A percentile compares a stretch with the other conserved stretches of the same genome.
These are phyloP conservation scores for Chrysaora quinquecirrha DNA, from an alignment of 30 jellyfish, hydroid and myxozoan genomes.

Conservation along the genomic window DNA sequence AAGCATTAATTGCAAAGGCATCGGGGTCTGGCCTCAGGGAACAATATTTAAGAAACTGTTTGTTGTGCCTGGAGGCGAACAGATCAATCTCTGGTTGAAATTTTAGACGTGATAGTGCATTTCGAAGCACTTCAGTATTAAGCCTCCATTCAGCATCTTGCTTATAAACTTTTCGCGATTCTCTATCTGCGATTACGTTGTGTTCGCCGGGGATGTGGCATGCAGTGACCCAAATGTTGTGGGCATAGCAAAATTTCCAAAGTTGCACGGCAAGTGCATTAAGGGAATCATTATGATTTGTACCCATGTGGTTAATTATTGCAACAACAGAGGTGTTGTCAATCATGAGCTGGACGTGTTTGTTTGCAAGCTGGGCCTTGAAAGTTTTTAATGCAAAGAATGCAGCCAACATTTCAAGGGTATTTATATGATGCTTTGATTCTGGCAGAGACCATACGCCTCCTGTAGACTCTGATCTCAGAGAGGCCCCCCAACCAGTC, in stretches of 20 bases:
- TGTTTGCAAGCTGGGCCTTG: neutral
- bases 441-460: slow-evolving; percentile 40
- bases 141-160: slow-evolving; percentile 58
- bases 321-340: slow-evolving; percentile 59
- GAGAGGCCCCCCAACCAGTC: slow-evolving; percentile 59
- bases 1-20: slow-evolving; percentile 35
- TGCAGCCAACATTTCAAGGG: slow-evolving; percentile 13
- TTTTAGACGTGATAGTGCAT: neutral
- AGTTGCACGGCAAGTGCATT: slow-evolving; percentile 2
- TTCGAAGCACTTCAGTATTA: neutral
- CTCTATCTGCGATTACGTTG: slow-evolving; percentile 43
- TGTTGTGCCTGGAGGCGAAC: slow-evolving; percentile 52
- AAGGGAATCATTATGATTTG: slow-evolving; percentile 27
- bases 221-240: slow-evolving; percentile 53
- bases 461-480: neutral
- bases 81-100: slow-evolving; percentile 34
- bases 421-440: slow-evolving; percentile 28
- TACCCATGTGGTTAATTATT: slow-evolving; percentile 42
- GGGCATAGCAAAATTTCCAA: slow-evolving; percentile 26
- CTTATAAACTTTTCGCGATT: slow-evolving; percentile 25
- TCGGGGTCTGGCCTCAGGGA: slow-evolving; percentile 57
- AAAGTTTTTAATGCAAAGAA: slow-evolving; percentile 34
- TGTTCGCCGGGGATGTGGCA: slow-evolving; percentile 41
- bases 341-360: slow-evolving; percentile 31
- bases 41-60: slow-evolving; percentile 21